Evolutionary conservation across 2,797 vertebrate genomes (phyloP), one percentile per base, ranked within the genome.

Genomic region (Amblyopsis hoosieri): DNA sequence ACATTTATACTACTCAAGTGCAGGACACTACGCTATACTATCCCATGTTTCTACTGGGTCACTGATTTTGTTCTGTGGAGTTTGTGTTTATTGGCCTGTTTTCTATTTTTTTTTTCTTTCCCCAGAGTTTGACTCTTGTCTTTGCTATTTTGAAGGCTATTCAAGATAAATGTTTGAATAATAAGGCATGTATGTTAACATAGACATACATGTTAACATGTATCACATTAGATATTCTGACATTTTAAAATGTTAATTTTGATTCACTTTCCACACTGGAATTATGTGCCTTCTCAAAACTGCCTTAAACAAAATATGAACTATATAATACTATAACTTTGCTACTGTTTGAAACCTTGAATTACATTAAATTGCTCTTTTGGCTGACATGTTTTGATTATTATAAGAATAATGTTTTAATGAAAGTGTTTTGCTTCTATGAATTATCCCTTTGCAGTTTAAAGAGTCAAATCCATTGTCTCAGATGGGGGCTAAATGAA

Each of bases 271-370:
- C 53, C 57, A 75, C 66, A 76, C 73, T 80, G 75, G 74, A 84
- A 71, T 80, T 60, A 12, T 71, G 17, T 69, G 74, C 54, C 74
- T 70, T 55, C 72, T 73, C 76, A 83, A 82, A 83, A 70, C 57
- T 29, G 15, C 17, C 42, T 8, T 45, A 54, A 53, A 49, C 58
- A 9, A n/a, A 60, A 60, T 7, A 33, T 17, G 79, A 23, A 63
- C 64, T 54, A 66, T 76, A 75, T 74, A 62, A 57, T 79, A 62
- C 79, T 64, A 71, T 58, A 74, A 56, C 42, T 72, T 76, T 76
- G 72, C 74, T 77, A 69, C 57, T 80, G 53, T 62, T 57, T 37
- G 57, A 54, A 64, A 66, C 12, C 54, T 79, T 85, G 63, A 54
- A 56, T 50, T 50, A 75, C 76, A 82, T 64, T 66, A 81, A 83